Percentiles rank a stretch among this genome's conserved stretches.
Evolutionary conservation across 2,113 vertebrate genomes (phyloP).

Genomic region (Mohoua ochrocephala): DNA sequence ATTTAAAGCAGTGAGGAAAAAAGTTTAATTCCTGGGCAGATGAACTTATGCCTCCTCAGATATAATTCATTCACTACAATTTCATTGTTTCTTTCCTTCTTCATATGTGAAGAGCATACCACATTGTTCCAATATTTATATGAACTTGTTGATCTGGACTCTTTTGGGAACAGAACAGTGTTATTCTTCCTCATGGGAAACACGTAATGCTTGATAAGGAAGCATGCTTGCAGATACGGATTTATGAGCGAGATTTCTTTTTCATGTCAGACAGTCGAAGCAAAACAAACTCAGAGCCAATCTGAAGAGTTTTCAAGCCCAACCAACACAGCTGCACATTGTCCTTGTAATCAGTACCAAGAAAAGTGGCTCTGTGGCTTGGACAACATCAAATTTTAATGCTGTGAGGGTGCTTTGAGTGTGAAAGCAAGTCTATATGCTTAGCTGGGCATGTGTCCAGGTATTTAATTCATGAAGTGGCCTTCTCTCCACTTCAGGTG

Average conservation of each 20-base stretch:
- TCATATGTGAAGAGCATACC: not conserved
- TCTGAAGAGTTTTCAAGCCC: not conserved
- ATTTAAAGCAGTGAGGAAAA: not conserved
- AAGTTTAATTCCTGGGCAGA: not conserved
- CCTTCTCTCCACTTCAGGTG: not conserved
- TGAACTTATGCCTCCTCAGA: not conserved
- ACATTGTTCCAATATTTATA: not conserved
- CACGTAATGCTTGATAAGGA: not conserved
- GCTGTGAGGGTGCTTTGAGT: not conserved
- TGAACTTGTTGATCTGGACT: not conserved
- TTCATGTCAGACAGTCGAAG: not conserved
- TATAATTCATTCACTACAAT: not conserved
- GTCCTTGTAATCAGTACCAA: not conserved
- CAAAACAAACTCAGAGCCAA: not conserved
- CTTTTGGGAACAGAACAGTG: not conserved
- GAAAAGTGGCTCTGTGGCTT: not conserved
- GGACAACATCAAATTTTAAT: not conserved
- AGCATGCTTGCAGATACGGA: not conserved
- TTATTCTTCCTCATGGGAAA: not conserved
- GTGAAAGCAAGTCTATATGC: not conserved
- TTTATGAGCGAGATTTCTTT: not conserved
- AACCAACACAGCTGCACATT: not conserved
- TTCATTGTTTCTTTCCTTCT: not conserved
- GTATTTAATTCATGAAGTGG: not conserved
- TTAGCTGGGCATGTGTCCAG: not conserved